Percentiles rank a stretch among this genome's conserved stretches.
phyloP scores from a whole-genome alignment of 2,888 invertebrate genomes.

The Caenorhabditis afra region DNA sequence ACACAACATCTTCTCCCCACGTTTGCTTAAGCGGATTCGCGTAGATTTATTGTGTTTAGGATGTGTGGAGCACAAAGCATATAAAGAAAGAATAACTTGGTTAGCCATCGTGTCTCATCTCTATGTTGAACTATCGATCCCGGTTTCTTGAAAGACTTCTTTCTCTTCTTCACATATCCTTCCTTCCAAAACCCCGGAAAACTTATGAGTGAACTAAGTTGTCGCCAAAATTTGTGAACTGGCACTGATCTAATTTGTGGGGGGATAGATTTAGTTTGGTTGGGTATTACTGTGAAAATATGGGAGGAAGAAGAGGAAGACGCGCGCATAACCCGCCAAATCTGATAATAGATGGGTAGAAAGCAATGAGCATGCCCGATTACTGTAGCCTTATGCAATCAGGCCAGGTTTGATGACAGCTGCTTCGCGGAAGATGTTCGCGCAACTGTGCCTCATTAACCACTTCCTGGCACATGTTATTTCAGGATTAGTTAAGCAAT shows the following conservation, averaged over 20 bases:
- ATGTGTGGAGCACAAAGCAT: constrained; percentile 63
- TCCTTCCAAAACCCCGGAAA: not conserved
- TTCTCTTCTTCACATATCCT: no score
- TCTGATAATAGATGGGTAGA: constrained; percentile 52
- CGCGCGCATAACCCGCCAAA: constrained; percentile 32
- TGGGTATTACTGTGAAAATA: constrained; percentile 15
- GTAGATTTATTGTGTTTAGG: constrained; percentile 59
- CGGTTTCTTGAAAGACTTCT: no score
- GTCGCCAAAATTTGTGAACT: constrained; percentile 29
- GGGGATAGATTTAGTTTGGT: constrained; percentile 35
- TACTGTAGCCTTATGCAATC: constrained; percentile 53
- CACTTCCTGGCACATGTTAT: constrained; percentile 45
- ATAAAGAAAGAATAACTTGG: constrained; percentile 65
- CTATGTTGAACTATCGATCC: constrained; percentile 51
- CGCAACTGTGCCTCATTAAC: constrained; percentile 58
- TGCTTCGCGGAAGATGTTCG: constrained; percentile 29
- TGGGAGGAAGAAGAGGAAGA: constrained; percentile 11
- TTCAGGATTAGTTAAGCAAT: constrained; percentile 40
- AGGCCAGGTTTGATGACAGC: constrained; percentile 53
- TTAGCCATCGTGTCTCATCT: constrained; percentile 49
- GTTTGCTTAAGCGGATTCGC: constrained; percentile 58
- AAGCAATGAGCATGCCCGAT: constrained; percentile 23
- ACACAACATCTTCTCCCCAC: constrained; percentile 35
- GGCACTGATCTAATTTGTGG: not conserved
- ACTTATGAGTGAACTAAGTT: constrained; percentile 41